Evolutionary conservation across 2,888 invertebrate genomes (phyloP).

Genomic region (Halictus ligatus): DNA sequence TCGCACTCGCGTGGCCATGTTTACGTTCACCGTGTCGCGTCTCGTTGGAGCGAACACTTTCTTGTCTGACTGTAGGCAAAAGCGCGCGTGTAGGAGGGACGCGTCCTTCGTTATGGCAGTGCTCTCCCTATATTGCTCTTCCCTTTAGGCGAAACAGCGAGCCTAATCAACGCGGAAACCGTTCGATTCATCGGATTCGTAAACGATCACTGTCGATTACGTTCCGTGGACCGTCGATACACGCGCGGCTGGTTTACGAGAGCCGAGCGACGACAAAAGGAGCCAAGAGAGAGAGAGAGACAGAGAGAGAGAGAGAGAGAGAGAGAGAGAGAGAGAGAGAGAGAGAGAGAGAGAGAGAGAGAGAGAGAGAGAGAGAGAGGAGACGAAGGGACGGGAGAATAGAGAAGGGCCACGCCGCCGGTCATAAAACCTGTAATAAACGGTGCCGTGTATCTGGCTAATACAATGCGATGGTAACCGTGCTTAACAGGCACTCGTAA

Average conservation of each 20-base stretch:
- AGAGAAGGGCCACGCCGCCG: slow-evolving; percentile 9
- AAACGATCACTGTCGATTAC: slow-evolving; percentile 28
- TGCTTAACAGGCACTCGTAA: slow-evolving; percentile 64
- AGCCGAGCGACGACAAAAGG: slow-evolving; percentile 24
- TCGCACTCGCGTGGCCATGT: too few relatives aligned
- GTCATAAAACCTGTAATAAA: slow-evolving; percentile 66
- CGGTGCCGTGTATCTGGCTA: slow-evolving; percentile 66
- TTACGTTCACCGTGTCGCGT: too few relatives aligned
- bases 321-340: neutral
- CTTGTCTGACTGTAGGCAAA: neutral
- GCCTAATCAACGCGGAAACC: slow-evolving; percentile 40
- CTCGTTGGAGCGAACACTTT: neutral
- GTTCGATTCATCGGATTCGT: neutral
- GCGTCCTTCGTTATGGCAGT: too few relatives aligned
- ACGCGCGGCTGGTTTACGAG: slow-evolving; percentile 37
- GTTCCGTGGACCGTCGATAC: neutral
- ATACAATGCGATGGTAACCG: slow-evolving; percentile 63
- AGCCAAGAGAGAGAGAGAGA: neutral
- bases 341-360: too few relatives aligned
- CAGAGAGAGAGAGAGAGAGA: neutral
- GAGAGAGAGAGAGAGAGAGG: neutral
- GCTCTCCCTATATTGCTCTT: neutral
- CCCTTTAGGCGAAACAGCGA: neutral
- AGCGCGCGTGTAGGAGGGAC: neutral
- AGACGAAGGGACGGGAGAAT: neutral